Evolutionary conservation across 2,797 vertebrate species (phyloP).

Genomic region (Chiroxiphia lanceolata): DNA sequence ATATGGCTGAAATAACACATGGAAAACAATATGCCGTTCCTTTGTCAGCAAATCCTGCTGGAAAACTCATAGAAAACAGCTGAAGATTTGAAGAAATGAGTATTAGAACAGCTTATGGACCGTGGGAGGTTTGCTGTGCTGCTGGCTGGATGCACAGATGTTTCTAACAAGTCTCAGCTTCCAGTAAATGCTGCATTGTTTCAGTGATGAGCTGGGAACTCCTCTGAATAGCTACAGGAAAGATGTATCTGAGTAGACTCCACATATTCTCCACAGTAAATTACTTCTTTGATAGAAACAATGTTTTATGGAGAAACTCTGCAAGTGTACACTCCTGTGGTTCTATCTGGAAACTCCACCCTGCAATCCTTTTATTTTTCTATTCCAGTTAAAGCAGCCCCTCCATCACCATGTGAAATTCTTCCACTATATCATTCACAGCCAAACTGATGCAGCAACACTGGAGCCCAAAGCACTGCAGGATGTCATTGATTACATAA

Average conservation of each 20-base stretch:
- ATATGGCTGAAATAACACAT: neutral
- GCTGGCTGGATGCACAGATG: neutral
- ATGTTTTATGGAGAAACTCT: neutral
- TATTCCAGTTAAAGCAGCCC: neutral
- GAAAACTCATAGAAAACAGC: neutral
- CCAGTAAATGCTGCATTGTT: neutral
- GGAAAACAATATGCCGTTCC: neutral
- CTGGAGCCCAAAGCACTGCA: neutral
- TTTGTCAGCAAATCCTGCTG: neutral
- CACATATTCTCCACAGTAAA: neutral
- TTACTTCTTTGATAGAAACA: neutral
- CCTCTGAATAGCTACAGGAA: neutral
- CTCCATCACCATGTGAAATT: neutral
- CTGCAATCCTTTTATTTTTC: neutral
- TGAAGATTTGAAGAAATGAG: neutral
- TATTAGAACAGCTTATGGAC: neutral
- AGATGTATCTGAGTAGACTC: accelerated
- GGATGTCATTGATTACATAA: accelerated
- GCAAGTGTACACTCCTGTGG: neutral
- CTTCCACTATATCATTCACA: neutral
- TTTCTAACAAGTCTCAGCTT: neutral
- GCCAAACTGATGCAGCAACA: neutral
- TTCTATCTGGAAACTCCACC: neutral
- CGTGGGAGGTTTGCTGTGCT: neutral
- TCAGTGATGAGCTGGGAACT: neutral